Base-by-base conservation (phyloP, 1,140 invertebrate species). In the Armadillidium nasatum region DNA sequence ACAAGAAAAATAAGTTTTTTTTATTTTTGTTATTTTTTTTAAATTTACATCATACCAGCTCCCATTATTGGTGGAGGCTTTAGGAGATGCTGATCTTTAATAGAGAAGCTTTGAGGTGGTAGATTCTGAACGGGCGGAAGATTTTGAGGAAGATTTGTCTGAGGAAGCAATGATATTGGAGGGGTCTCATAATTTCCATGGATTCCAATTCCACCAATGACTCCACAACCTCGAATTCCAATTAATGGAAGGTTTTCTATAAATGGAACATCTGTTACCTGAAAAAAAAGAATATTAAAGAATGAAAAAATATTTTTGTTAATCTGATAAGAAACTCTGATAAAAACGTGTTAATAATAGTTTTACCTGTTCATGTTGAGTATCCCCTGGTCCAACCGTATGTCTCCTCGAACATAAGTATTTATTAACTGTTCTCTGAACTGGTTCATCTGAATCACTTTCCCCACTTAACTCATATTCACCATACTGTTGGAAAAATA, bases 61-160 rank as follows among this genome's bases (percentile, higher is more conserved):
- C 91, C 93, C 89, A 96, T 91, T 10, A 93, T 91, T 73, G 91
- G 90, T 1, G 95, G 95, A 54, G 95, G 94, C 84, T 96, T 95
- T 54, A 98, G 86, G 79, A 97, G 87, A 86, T 97, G 93, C 82
- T 95, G 94, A 86, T 97, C 94, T 84, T 96, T 96, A 76, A 94
- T 91, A 82, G 91, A 92, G 84, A 94, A 93, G 86, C 93, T 93
- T 82, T 93, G 90, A 10, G 91, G 91, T 66, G 90, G 90, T 78
- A 92, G 89, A 84, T 92, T 89, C 82, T 91, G 89, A 46, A 92
- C 86, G 78, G 91, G 86, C 70, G 91, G 91, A 83, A 93, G 86
- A 85, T 92, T 91, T 77, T 91, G 87, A 54, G 91, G 90, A 74
- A 92, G 87, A 87, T 91, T 89, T 44, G 86, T 88, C 81, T 89